Base-by-base conservation (phyloP, 1,140 invertebrate genomes). In the Thaumatotibia leucotreta region DNA sequence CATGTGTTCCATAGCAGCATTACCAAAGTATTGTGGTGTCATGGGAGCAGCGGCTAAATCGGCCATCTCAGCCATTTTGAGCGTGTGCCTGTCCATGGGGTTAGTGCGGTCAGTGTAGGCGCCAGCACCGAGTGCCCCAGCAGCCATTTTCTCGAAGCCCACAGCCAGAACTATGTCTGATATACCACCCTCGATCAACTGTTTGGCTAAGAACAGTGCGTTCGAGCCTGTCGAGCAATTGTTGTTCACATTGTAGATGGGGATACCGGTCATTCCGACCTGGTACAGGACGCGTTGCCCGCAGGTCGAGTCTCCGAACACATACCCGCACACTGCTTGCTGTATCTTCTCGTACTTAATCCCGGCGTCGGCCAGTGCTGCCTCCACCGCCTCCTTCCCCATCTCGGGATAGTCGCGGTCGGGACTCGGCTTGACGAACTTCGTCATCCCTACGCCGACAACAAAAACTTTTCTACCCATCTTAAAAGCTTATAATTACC, bases 81-180 rank as follows among this genome's bases (percentile, higher is more conserved):
- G 93, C 10, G 99, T 94, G 86, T 99, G 98, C 76, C 96, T 97
- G 58, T 99, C 98, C 92, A 99, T 93, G 11, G 99, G 98, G 92
- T 98, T 97, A 0, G 97, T 96, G 61, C 98, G 94, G 84, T 99
- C 98, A 52, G 92, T 92, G 83, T 94, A 99, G 91, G 95, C 95
- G 35, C 76, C 72, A 0, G 94, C 92, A n/a, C 93, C 92, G 1
- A 99, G 91, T 11, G 98, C 98, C 0, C 98, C 99, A 52, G 94
- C 93, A 75, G 98, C 95, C 99, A 99, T 99, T 91, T 99, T 99
- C 82, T 99, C 99, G 89, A 99, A 99, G 3, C 99, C 99, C 50
- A 99, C 82, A 17, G 98, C 98, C 35, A 99, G 87, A 0, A 96
- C 95, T 86, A 98, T 98, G 81, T 99, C 95, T 14, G 94, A 93